Percentiles rank a stretch among this genome's conserved stretches.
Evolutionary conservation across 2,888 invertebrate species (phyloP).

Genomic region (Phengaris arion): DNA sequence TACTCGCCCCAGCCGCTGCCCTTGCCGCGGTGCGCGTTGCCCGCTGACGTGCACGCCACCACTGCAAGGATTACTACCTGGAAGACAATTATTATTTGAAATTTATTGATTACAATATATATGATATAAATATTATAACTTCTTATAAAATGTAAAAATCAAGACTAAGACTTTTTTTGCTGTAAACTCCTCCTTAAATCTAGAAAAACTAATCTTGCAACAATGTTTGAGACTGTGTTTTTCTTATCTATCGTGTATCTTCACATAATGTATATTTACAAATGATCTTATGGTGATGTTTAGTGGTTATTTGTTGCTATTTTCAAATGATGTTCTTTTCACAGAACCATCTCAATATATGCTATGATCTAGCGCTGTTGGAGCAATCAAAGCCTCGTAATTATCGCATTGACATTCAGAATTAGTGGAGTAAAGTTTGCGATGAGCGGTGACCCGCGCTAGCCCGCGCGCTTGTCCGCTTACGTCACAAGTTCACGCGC

Average conservation of each 20-base stretch:
- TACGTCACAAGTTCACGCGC: neutral
- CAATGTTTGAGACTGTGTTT: too few relatives aligned
- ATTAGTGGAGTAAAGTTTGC: neutral
- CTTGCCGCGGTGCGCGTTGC: constrained; percentile 39
- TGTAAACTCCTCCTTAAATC: too few relatives aligned
- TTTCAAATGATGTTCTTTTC: neutral
- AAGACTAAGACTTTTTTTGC: too few relatives aligned
- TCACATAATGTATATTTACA: neutral
- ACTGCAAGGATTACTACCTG: constrained; percentile 38
- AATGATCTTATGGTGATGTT: neutral
- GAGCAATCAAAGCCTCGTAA: neutral
- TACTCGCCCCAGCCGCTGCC: constrained; percentile 31
- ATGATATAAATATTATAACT: neutral
- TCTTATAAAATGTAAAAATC: too few relatives aligned
- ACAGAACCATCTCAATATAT: neutral
- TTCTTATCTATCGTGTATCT: neutral
- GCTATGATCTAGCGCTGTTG: neutral
- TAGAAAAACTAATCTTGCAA: too few relatives aligned
- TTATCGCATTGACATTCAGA: neutral
- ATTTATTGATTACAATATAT: too few relatives aligned
- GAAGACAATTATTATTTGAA: too few relatives aligned
- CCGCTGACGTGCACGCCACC: constrained; percentile 37
- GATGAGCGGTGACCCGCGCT: neutral
- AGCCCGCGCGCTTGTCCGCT: neutral
- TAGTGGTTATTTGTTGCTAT: neutral